Base-by-base conservation (phyloP, 1,140 invertebrate species). In the Bombus consobrinus region DNA sequence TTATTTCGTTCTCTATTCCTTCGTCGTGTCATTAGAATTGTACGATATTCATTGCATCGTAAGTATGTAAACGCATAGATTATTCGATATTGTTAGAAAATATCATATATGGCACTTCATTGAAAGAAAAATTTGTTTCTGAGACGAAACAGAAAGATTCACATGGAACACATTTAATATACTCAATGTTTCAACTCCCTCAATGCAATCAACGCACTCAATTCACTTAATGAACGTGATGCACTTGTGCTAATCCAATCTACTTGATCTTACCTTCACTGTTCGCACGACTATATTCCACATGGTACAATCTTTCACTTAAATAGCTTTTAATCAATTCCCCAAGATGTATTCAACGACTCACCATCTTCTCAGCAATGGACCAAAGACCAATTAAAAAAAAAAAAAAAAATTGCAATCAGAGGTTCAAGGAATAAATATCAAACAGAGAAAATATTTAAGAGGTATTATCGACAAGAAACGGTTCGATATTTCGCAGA, bases 211-310 rank as follows among this genome's bases (percentile, higher is more conserved):
- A 32, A 28, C 3, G 15, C 18, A 32, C 53, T 76, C 75, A n/a
- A 77, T 39, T 62, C 28, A 13, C 13, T 64, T 41, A 43, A 77
- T 32, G 75, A 77, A 64, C 37, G n/a, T 32, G 25, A 64, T 64
- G 28, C 37, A 32, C 75, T 77, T 39, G 75, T n/a, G 53, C 57
- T 39, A 59, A 76, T 76, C 57, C 15, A 37, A 62, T 77, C 37
- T 43, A 6, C 5, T 62, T 28, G 10, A 53, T 41, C 57, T 64
- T 78, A 41, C 53, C 57, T 64, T 53, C 9, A 6, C 28, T 28
- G 28, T 41, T 78, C 75, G 9, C 75, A 78, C 75, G 75, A 25
- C 57, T 13, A 32, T 32, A 41, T 41, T 15, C 9, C 18, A n/a
- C 15, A 59, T 8, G 18, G 3, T 13, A 32, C 75, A 41, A 78